phyloP scores from a whole-genome alignment of 2,113 vertebrate species.

The Prunella himalayana region DNA sequence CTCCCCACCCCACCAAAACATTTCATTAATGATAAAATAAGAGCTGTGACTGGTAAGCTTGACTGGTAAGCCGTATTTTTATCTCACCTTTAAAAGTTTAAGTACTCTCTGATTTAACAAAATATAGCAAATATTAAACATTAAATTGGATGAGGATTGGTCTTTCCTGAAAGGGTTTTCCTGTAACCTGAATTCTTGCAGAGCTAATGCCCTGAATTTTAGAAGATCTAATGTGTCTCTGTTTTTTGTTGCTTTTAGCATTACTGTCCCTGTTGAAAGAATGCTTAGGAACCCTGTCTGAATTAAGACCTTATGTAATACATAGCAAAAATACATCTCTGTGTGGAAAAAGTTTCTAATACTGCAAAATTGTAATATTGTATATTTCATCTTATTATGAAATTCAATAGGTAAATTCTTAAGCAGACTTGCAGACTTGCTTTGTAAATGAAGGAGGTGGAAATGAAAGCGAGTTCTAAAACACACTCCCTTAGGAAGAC shows the following conservation, averaged over 20 bases:
- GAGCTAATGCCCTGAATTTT: not conserved
- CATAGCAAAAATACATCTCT: not conserved
- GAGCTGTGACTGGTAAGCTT: not conserved
- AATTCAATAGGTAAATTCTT: not conserved
- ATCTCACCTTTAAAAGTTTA: not conserved
- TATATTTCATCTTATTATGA: not conserved
- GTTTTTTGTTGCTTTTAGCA: not conserved
- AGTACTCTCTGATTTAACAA: not conserved
- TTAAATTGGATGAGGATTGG: not conserved
- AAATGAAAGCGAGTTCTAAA: not conserved
- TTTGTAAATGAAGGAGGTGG: not conserved
- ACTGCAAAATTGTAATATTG: no score
- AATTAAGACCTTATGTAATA: not conserved
- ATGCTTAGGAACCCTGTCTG: not conserved
- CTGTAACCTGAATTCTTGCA: not conserved
- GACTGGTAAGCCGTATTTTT: not conserved
- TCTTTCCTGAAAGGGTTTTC: not conserved
- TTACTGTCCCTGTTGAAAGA: not conserved
- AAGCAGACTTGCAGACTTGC: not conserved
- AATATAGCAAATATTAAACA: not conserved
- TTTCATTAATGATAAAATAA: constrained; percentile 13
- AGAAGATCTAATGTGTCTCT: not conserved
- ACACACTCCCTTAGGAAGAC: not conserved
- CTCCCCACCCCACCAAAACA: not conserved
- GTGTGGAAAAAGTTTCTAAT: not conserved